Conservation (phyloP, 2,113 vertebrate species). For the Bucco capensis region DNA sequence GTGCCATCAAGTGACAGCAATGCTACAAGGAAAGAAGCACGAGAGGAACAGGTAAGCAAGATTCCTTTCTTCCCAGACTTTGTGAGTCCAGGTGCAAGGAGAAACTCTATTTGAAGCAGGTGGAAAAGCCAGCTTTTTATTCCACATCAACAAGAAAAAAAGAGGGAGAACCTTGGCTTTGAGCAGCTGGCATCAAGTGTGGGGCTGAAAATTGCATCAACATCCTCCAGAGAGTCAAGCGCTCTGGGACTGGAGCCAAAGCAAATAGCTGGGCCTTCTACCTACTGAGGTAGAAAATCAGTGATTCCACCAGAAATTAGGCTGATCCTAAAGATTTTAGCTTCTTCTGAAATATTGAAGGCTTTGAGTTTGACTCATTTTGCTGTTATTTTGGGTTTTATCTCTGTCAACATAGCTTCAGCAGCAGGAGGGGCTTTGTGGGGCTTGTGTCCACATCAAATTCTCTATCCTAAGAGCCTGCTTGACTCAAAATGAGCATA, state of each 20-base stretch:
- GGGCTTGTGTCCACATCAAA: background rate
- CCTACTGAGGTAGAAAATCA: background rate
- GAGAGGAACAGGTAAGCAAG: accelerated
- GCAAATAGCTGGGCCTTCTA: background rate
- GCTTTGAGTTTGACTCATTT: background rate
- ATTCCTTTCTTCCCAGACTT: background rate
- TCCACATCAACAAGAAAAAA: no score
- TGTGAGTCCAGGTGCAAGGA: background rate
- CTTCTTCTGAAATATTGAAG: background rate
- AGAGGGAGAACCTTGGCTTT: background rate
- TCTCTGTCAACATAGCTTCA: background rate
- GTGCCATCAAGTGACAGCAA: constrained; percentile 57
- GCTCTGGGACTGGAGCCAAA: background rate
- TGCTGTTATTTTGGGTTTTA: background rate
- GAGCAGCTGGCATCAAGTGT: background rate
- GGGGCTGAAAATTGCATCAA: background rate
- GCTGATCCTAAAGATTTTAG: background rate
- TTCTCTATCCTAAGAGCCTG: background rate
- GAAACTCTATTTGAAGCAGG: background rate
- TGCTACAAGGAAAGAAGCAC: background rate
- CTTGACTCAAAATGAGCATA: background rate
- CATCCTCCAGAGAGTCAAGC: background rate
- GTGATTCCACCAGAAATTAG: background rate
- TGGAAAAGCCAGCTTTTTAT: background rate
- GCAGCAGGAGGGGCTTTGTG: background rate